A percentile compares a stretch with the other conserved stretches of the same genome.
These are phyloP conservation scores for Artemisiospiza belli DNA, from an alignment of 2,113 vertebrate genomes.

Conservation along the genomic window DNA sequence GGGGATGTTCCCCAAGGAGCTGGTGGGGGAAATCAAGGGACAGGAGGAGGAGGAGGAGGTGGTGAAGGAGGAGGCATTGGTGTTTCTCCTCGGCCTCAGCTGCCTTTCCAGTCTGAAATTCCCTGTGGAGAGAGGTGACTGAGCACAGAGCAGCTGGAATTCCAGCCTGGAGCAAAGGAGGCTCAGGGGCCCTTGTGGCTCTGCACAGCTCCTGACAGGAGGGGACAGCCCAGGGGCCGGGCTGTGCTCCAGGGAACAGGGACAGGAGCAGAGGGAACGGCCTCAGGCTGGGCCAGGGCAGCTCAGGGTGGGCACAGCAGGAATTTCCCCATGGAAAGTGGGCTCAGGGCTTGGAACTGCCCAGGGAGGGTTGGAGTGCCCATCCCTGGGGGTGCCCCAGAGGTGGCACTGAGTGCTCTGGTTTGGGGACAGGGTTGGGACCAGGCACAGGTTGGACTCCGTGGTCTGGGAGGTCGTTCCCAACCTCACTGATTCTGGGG, in stretches of 20 bases:
- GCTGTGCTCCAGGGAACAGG: not conserved
- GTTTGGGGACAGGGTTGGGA: not conserved
- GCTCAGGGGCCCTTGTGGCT: not conserved
- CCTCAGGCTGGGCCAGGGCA: not conserved
- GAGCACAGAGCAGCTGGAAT: not conserved
- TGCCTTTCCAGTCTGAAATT: not conserved
- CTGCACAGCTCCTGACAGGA: not conserved
- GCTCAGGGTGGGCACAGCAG: not conserved
- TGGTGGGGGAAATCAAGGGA: not conserved
- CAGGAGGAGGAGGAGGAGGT: too few relatives aligned
- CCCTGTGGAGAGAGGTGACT: not conserved
- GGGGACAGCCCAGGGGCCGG: not conserved
- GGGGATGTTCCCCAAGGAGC: not conserved
- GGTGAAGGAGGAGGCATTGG: not conserved
- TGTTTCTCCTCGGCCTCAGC: not conserved
- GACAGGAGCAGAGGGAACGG: not conserved
- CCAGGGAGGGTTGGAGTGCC: not conserved
- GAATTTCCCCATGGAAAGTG: not conserved
- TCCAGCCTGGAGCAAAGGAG: not conserved
- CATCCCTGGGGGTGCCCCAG: not conserved
- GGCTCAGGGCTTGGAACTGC: accelerated
- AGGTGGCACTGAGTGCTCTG: accelerated
- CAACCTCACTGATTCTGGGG: not conserved
- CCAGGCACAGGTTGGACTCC: accelerated
- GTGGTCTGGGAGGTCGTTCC: not conserved